Evolutionary conservation across 2,888 invertebrate genomes (phyloP).

Genomic region (Ernsta delagoae): DNA sequence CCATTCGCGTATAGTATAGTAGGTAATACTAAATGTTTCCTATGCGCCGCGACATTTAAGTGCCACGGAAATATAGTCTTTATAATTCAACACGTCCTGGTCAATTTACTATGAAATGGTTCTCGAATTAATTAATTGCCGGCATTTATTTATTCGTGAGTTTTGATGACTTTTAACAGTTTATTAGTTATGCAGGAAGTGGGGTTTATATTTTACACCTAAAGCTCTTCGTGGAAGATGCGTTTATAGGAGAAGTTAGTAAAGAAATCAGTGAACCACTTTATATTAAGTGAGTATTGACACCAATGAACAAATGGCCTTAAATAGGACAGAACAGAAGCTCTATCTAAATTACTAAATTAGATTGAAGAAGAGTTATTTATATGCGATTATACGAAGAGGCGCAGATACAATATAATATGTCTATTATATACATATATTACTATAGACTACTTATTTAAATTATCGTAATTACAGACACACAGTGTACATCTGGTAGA

Average conservation of each 20-base stretch:
- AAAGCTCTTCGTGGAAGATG: background rate
- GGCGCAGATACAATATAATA: too few species aligned
- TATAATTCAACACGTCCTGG: background rate
- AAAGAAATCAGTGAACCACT: background rate
- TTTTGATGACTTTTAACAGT: slow-evolving; percentile 6
- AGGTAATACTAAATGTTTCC: slow-evolving; percentile 40
- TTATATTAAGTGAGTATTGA: too few species aligned
- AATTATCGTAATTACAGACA: background rate
- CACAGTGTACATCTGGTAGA: too few species aligned
- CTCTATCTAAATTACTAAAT: too few species aligned
- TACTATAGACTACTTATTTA: too few species aligned
- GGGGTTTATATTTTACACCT: background rate
- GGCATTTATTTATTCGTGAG: slow-evolving; percentile 2
- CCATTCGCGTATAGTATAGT: slow-evolving; percentile 57
- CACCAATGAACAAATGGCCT: too few species aligned
- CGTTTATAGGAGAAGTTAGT: background rate
- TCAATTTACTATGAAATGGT: background rate
- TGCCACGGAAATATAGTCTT: slow-evolving; percentile 3
- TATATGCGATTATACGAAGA: too few species aligned
- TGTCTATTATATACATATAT: too few species aligned
- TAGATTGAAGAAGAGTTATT: too few species aligned
- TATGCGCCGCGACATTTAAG: slow-evolving; percentile 40
- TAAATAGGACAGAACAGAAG: too few species aligned
- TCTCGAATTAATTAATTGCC: background rate
- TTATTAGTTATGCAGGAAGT: background rate